Base-by-base conservation (phyloP, 2,888 invertebrate genomes). In the Heliconius cydno region DNA sequence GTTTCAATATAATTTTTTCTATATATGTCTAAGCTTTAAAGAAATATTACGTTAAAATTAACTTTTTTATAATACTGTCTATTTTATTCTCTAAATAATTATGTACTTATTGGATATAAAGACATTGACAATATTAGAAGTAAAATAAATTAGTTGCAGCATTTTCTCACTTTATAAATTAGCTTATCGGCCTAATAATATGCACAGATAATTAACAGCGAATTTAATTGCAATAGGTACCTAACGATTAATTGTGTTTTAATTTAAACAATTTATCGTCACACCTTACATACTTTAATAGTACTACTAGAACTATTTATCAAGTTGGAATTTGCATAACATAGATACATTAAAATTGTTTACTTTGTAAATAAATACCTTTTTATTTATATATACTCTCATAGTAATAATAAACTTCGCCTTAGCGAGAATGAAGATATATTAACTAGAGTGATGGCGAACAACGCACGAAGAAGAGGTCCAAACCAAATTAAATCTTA, bases 131-230 rank as follows among this genome's bases (percentile, higher is more conserved):
- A 75, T 76, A 77, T 65, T 22, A 72, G 72, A 77, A 73, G 70
- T 75, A 79, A 72, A 82, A 80, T 83, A 85, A 86, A 88, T 86
- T 84, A 87, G 85, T 86, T 83, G 84, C 81, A 84, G 85, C 84
- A 85, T 86, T 87, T 86, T 86, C 85, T 86, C 84, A 85, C 85
- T 86, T 85, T 85, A 84, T 84, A 84, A 87, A 87, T 87, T 86
- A 85, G 85, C 84, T 85, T 86, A 88, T 86, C 86, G 83, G 82
- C 83, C 80, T 83, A 79, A 84, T 85, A 82, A 82, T 84, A 84
- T 84, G 84, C 84, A 82, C 80, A 82, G 86, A 87, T 87, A 85
- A 86, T 84, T 85, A 85, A 86, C 84, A 84, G 87, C 87, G 86
- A 87, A 88, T 88, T 85, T 85, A 84, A 84, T 81, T 83, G 82